phyloP scores from a whole-genome alignment of 2,113 vertebrate genomes.

The Cheirogaleus medius region DNA sequence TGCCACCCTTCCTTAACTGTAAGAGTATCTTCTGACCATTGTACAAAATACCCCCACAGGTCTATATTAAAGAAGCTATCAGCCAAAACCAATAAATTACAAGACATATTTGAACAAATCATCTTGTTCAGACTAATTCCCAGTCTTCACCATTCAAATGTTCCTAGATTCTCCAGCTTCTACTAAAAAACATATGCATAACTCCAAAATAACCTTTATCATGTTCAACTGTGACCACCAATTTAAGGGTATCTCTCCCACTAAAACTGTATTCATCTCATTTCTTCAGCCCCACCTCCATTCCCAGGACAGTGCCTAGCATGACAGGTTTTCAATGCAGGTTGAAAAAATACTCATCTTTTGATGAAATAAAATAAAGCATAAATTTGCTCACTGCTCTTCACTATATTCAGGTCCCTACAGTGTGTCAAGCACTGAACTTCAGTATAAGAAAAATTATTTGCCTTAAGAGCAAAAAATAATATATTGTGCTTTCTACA shows the following conservation, averaged over 20 bases:
- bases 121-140: conserved; percentile 5
- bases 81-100: neutral
- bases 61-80: neutral
- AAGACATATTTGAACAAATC: neutral
- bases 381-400: neutral
- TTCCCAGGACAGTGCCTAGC: neutral
- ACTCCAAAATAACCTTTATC: neutral
- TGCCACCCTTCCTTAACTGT: neutral
- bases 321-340: neutral
- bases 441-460: conserved; percentile 5
- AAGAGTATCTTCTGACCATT: neutral
- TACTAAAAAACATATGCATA: neutral
- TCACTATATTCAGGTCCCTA: neutral
- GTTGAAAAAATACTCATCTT: neutral
- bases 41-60: neutral
- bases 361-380: conserved; percentile 49
- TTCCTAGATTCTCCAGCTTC: conserved; percentile 2
- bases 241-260: neutral
- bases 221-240: neutral
- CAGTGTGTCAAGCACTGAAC: neutral
- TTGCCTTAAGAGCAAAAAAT: neutral
- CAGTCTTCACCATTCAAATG: neutral
- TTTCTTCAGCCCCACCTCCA: neutral
- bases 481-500: neutral
- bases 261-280: neutral